A percentile compares a stretch with the other conserved stretches of the same genome.
phyloP scores from a whole-genome alignment of 2,888 invertebrate genomes.

The Marasmarcha lunaedactyla region DNA sequence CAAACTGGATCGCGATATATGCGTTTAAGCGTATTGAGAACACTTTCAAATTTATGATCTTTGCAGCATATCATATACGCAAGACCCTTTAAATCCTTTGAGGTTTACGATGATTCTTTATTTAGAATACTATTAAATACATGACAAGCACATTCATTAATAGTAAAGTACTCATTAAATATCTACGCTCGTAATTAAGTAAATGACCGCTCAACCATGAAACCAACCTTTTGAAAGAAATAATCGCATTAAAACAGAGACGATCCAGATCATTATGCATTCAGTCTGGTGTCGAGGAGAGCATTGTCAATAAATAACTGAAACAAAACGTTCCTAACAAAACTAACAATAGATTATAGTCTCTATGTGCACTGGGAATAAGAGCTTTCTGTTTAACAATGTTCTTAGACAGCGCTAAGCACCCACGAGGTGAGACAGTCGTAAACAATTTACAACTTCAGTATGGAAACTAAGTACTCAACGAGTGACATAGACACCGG shows the following conservation, averaged over 20 bases:
- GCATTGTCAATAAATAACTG: conserved; percentile 11
- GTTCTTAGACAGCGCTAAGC: conserved; percentile 11
- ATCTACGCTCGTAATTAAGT: no score
- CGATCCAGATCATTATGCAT: conserved; percentile 26
- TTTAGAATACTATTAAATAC: no score
- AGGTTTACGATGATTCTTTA: no score
- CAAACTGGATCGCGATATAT: conserved; percentile 6
- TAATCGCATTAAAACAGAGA: conserved; percentile 25
- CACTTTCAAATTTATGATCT: no score
- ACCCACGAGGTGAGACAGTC: conserved; percentile 24
- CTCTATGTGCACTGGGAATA: conserved; percentile 4
- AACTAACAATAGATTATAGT: neutral
- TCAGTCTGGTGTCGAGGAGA: conserved; percentile 14
- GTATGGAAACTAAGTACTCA: conserved; percentile 28
- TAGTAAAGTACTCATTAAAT: no score
- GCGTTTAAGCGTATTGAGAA: conserved; percentile 1
- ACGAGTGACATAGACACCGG: conserved; percentile 28
- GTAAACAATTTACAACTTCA: conserved; percentile 26
- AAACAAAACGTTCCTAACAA: conserved; percentile 5
- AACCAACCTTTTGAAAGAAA: conserved; percentile 26
- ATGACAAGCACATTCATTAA: no score
- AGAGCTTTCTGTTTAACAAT: conserved; percentile 13
- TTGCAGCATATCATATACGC: no score
- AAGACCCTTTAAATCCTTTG: no score
- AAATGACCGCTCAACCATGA: no score